A percentile compares a stretch with the other conserved stretches of the same genome.
Conservation (phyloP, 2,888 invertebrate species). For the Lacanobia oleracea region DNA sequence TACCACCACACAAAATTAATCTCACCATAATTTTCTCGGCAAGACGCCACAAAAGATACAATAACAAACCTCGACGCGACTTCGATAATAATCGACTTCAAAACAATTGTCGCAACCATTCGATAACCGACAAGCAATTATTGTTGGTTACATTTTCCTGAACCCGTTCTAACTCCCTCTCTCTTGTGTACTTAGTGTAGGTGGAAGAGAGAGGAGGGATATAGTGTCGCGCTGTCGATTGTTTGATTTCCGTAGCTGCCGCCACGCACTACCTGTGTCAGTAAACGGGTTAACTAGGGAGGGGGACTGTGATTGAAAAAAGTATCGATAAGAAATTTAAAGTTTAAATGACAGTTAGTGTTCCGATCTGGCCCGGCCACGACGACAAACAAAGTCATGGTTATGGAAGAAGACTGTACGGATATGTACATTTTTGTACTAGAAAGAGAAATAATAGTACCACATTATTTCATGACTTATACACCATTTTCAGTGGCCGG, state of each 20-base stretch:
- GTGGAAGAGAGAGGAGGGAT: constrained; percentile 43
- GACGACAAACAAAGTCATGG: no score
- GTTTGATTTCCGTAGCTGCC: constrained; percentile 78
- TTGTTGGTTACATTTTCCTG: constrained; percentile 57
- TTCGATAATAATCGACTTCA: constrained; percentile 30
- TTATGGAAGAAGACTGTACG: no score
- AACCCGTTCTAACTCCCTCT: constrained; percentile 7
- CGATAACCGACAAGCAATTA: constrained; percentile 63
- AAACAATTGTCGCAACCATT: constrained; percentile 56
- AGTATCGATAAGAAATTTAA: constrained; percentile 19
- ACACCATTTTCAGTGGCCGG: no score
- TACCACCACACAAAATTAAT: no score
- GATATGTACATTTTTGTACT: no score
- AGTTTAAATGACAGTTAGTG: no score
- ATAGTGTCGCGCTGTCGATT: constrained; percentile 70
- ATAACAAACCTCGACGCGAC: background rate
- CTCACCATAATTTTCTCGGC: background rate
- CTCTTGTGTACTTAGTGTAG: background rate
- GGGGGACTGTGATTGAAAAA: constrained; percentile 24
- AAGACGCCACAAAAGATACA: background rate
- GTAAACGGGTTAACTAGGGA: constrained; percentile 73
- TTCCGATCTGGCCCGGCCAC: no score
- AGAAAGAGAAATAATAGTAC: no score
- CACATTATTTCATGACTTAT: no score
- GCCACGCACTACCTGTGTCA: constrained; percentile 75